These are phyloP conservation scores for Diceros bicornis DNA, from an alignment of 2,797 vertebrate genomes.

Conservation along the genomic window DNA sequence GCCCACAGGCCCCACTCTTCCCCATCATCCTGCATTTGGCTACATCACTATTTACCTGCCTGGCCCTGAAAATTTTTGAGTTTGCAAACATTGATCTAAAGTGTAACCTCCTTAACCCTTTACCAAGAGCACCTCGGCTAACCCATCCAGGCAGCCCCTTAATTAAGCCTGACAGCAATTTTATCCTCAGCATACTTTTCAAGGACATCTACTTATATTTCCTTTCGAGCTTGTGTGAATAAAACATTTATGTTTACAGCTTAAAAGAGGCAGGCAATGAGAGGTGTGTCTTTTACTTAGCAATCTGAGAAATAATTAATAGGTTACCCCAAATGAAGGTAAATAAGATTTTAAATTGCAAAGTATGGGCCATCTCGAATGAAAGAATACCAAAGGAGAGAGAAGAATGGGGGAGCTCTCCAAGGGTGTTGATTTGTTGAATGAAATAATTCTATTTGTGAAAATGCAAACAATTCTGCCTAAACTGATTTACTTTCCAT, in stretches of 20 bases:
- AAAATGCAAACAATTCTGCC: slow-evolving; percentile 65
- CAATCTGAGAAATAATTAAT: slow-evolving; percentile 30
- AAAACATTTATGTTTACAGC: not conserved
- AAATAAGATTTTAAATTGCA: slow-evolving; percentile 62
- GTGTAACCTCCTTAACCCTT: too few relatives aligned
- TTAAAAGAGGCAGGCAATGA: not conserved
- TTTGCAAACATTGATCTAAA: too few relatives aligned
- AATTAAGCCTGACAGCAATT: too few relatives aligned
- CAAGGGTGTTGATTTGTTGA: not conserved
- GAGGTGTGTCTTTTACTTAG: slow-evolving; percentile 35
- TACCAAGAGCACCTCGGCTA: too few relatives aligned
- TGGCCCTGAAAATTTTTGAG: too few relatives aligned
- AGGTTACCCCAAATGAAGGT: slow-evolving; percentile 55
- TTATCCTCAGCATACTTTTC: too few relatives aligned
- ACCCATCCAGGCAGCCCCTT: too few relatives aligned
- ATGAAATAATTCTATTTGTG: slow-evolving; percentile 30
- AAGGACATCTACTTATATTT: not conserved
- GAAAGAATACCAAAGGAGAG: not conserved
- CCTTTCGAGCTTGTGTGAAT: not conserved
- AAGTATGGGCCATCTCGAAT: slow-evolving; percentile 27
- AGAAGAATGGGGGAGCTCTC: not conserved
- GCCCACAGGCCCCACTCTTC: too few relatives aligned
- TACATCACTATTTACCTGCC: too few relatives aligned
- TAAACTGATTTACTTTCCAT: slow-evolving; percentile 70
- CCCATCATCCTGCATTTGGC: too few relatives aligned